Evolutionary conservation across 2,797 vertebrate genomes (phyloP), one percentile per base, ranked within the genome.

Genomic region (Scolopax bukidnonensis): DNA sequence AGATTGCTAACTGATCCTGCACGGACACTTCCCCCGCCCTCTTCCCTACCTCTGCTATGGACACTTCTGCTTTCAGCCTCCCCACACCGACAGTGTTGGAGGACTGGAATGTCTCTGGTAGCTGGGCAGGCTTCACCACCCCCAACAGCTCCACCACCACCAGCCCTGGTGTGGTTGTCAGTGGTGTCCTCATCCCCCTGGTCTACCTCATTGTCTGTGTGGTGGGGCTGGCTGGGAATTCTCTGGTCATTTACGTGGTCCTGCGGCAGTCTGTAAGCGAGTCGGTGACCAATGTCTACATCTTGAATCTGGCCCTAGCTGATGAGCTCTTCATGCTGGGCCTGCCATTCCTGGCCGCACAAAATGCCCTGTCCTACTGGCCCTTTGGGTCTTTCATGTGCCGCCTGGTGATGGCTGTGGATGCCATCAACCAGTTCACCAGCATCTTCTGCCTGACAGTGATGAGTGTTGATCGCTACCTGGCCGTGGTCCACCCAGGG

Each of bases 391-490:
- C 99, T 57, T 99, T 99, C 97, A 98, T 99, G 97, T 99, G 99
- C 92, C 99, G 99, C 5, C 97, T 99, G 43, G 99, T 99, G 89
- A 99, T 99, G 99, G 99, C 99, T 0, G 98, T 99, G 45, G 99
- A 99, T 84, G 99, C 99, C 24, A 99, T 99, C 97, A 99, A 99
- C 97, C 99, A 99, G 98, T 99, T 99, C 97, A 99, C 99, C 32
- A 99, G 99, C 87, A 99, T 99, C 97, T 99, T 99, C 97, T 99
- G 99, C 95, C 98, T 99, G 96, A 99, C 99, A 0, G 99, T 99
- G 82, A 99, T 99, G 99, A 99, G 99, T 4, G 98, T 99, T 7
- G 99, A 99, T 82, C 99, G 99, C 60, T 99, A 99, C 96, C 96
- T 99, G 96, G 99, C 99, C 0, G 99, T 99, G 88, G 99, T 99